These are phyloP conservation scores for Xiphorhynchus elegans DNA, from an alignment of 2,113 vertebrate species.

Conservation along the genomic window DNA sequence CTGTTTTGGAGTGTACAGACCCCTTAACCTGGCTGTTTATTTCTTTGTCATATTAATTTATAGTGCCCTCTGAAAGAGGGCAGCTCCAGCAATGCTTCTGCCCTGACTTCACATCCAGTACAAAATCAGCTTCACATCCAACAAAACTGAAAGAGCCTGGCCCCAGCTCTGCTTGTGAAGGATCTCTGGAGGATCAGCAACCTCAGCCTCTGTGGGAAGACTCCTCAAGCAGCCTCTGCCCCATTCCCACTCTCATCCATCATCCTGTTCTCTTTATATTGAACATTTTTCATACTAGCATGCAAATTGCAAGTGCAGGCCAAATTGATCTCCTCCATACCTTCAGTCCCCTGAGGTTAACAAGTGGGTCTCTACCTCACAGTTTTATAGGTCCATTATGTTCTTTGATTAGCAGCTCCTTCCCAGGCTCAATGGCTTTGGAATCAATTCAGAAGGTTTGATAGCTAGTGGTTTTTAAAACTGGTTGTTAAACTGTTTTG, in stretches of 20 bases:
- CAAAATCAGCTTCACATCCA: neutral
- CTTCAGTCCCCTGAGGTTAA: neutral
- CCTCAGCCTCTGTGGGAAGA: neutral
- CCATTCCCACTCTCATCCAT: neutral
- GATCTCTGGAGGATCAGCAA: neutral
- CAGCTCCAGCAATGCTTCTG: neutral
- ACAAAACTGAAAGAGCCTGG: neutral
- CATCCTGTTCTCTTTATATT: neutral
- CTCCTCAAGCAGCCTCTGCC: neutral
- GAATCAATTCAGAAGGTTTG: neutral
- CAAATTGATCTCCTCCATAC: neutral
- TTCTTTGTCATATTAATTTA: neutral
- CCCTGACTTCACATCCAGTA: neutral
- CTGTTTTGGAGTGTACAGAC: neutral
- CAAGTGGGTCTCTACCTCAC: neutral
- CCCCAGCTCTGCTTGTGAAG: neutral
- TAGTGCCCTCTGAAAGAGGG: neutral
- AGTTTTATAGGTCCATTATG: neutral
- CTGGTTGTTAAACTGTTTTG: neutral
- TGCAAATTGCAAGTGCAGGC: neutral
- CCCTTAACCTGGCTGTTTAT: neutral
- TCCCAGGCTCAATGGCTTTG: neutral
- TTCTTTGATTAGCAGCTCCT: constrained; percentile 8
- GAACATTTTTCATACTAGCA: neutral
- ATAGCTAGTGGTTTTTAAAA: neutral